Evolutionary conservation across 2,113 vertebrate species (phyloP), one percentile per base, ranked within the genome.

Genomic region (Chamaea fasciata): DNA sequence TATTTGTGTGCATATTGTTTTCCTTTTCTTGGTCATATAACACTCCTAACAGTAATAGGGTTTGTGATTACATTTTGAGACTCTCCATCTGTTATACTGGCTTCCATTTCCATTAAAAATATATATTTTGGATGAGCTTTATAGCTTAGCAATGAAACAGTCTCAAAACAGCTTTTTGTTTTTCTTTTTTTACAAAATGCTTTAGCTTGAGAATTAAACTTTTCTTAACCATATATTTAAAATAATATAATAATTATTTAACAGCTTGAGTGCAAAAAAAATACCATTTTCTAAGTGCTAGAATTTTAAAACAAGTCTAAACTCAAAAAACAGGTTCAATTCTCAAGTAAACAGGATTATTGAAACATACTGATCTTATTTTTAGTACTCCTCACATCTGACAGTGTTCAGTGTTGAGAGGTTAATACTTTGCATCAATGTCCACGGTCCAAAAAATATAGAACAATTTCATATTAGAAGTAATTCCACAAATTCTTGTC

Each of bases 61-160:
- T 77, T 91, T 94, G 30, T 91, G 49, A 65, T 71, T 94, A 69
- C 53, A 47, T 95, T 95, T 93, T 70, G 83, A 82, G 24, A 64
- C 83, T 30, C 33, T 80, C 91, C 5, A 7, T 76, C 79, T 89
- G 50, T 50, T 92, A 76, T 41, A 70, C 35, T 86, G 21, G 24
- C 42, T 91, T 59, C 18, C 5, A 55, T 77, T 94, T 95, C 78
- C 90, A 64, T 93, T 92, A 80, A 44, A 78, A 92, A 75, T 63
- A 37, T 76, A 68, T 82, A 56, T 86, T 95, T 94, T 80, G 37
- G 6, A 13, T 63, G 44, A 39, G 9, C 15, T 49, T 87, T 77
- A 83, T 22, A 46, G 63, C 47, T 88, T 63, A 49, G 23, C 56
- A 71, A 35, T 70, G 81, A 95, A 89, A 78, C n/a, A 31, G 42